phyloP scores from a whole-genome alignment of 1,140 invertebrate genomes.

The Pseudomyrmex concolor region DNA sequence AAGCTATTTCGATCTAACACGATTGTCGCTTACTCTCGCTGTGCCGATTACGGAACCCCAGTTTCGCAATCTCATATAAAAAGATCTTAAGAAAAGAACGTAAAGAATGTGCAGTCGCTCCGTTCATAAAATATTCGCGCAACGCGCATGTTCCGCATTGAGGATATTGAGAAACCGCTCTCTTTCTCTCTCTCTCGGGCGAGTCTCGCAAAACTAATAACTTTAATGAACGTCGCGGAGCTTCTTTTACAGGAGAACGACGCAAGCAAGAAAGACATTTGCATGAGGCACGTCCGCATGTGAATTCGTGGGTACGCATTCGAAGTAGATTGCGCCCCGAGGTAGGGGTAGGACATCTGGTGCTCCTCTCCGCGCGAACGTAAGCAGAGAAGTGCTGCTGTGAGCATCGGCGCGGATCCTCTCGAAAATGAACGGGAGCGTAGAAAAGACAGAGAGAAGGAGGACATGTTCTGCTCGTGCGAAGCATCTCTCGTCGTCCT shows the following conservation, averaged over 20 bases:
- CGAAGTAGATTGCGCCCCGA: slow-evolving; percentile 68
- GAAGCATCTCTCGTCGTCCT: background rate
- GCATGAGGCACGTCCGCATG: slow-evolving; percentile 72
- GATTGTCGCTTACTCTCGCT: no score
- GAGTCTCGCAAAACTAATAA: slow-evolving; percentile 73
- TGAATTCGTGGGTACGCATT: slow-evolving; percentile 73
- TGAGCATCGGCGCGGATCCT: slow-evolving; percentile 36
- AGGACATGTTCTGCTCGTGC: background rate
- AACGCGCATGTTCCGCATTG: slow-evolving; percentile 57
- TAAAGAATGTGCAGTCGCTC: slow-evolving; percentile 36
- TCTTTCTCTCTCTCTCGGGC: no score
- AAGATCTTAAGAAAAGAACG: slow-evolving; percentile 8
- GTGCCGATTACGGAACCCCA: background rate
- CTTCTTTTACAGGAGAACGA: slow-evolving; percentile 60
- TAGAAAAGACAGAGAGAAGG: background rate
- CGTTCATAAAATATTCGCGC: slow-evolving; percentile 62
- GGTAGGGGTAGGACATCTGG: slow-evolving; percentile 64
- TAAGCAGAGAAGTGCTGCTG: slow-evolving; percentile 1
- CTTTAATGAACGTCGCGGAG: slow-evolving; percentile 68
- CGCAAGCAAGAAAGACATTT: slow-evolving; percentile 69
- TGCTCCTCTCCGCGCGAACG: slow-evolving; percentile 31
- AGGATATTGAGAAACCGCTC: slow-evolving; percentile 61
- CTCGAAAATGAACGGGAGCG: background rate
- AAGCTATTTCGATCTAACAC: no score
- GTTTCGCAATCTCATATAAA: background rate